These are phyloP conservation scores for Zaprionus camerounensis DNA, from an alignment of 1,140 invertebrate species.

Conservation along the genomic window DNA sequence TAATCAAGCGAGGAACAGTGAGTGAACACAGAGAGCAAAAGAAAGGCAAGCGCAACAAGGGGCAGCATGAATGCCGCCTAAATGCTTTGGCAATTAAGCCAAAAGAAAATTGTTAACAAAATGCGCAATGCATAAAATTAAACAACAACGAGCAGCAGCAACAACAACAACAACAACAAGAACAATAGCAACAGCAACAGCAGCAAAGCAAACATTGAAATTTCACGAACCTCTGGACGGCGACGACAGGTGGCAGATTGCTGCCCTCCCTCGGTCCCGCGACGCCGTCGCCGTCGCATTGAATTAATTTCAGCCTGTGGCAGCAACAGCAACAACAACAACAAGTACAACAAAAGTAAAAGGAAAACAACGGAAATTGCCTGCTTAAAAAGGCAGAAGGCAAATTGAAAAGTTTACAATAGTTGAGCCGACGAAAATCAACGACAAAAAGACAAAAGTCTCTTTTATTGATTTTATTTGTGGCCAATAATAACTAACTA, in stretches of 20 bases:
- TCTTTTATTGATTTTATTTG: slow-evolving; percentile 76
- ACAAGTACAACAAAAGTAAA: neutral
- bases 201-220: slow-evolving; percentile 37
- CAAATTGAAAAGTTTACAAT: slow-evolving; percentile 40
- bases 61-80: slow-evolving; percentile 45
- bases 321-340: slow-evolving; percentile 29
- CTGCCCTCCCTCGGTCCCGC: slow-evolving; percentile 4
- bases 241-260: slow-evolving; percentile 68
- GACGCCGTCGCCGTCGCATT: slow-evolving; percentile 50
- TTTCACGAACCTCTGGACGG: slow-evolving; percentile 27
- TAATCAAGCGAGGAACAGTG: slow-evolving; percentile 21
- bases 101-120: slow-evolving; percentile 67
- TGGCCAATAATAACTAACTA: slow-evolving; percentile 16
- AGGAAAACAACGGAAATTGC: slow-evolving; percentile 4
- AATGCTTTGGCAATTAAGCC: slow-evolving; percentile 69
- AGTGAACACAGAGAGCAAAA: neutral
- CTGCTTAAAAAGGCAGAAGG: slow-evolving; percentile 17
- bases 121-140: slow-evolving; percentile 72
- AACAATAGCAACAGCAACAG: slow-evolving; percentile 34
- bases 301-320: slow-evolving; percentile 59
- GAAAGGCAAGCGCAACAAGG: slow-evolving; percentile 30
- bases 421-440: slow-evolving; percentile 21
- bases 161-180: slow-evolving; percentile 23
- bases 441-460: slow-evolving; percentile 62
- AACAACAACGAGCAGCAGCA: slow-evolving; percentile 48